Evolutionary conservation across 2,888 invertebrate genomes (phyloP), one percentile per base, ranked within the genome.

Genomic region (Rhodophaea formosa): DNA sequence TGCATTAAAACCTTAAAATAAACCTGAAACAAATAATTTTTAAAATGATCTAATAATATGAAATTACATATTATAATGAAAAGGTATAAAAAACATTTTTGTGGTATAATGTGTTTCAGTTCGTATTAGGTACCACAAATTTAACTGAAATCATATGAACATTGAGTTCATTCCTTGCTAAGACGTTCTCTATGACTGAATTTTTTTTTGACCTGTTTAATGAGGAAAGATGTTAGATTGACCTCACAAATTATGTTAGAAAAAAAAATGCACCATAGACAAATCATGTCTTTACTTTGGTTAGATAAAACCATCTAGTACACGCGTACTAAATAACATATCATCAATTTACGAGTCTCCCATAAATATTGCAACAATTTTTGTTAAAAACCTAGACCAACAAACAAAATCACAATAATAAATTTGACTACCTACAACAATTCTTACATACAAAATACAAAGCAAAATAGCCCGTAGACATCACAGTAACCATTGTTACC

Each of bases 401-500:
- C 10, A n/a, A 39, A 3, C 23, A 8, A 39, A 3, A 8, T 10
- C 10, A 39, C 5, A 39, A 39, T 39, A 39, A 39, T 12, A n/a
- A 39, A n/a, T 39, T 39, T 39, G 39, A 39, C 39, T 39, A 39
- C 39, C 39, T 39, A 39, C 6, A 39, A 39, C 39, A 39, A 39
- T 39, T n/a, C 23, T 23, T 23, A 46, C 8, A 23, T 23, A 46
- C 7, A 23, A 10, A 8, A 29, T 30, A 49, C 14, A 42, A 7
- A n/a, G 8, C 43, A 39, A 35, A 56, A 17, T 35, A 42, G 32
- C 14, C 39, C 45, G 45, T 35, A 46, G n/a, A 30, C 45, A 45
- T 8, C 10, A 44, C 1, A 17, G 23, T 45, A 56, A 56, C 39
- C 52, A 60, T 55, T 57, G 57, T 62, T 57, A 51, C 53, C 56